Base-by-base conservation (phyloP, 92 coral and sea anemone species). In the Parazoanthus swiftii region DNA sequence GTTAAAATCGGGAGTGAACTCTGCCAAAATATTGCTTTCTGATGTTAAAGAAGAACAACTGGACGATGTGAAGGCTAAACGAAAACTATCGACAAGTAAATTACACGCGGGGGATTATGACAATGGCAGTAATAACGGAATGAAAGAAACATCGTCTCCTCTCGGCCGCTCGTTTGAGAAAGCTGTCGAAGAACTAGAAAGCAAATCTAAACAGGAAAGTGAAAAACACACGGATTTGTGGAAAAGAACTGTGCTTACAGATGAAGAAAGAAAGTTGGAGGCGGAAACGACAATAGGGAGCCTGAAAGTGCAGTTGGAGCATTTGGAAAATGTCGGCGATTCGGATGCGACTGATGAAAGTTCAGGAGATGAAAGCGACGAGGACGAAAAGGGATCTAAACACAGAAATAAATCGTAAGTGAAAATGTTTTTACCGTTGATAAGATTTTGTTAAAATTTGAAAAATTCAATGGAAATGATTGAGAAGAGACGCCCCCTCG, bases 321-420 rank as follows among this genome's bases (percentile, higher is more conserved):
- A 92, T 89, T 93, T 95, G 93, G 99, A 97, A 91, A 89, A 88
- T 82, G 94, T 97, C 91, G 93, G 94, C 85, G 99, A 97, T 89
- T 95, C 98, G 71, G 99, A 97, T 87, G 99, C 96, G 26, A 97
- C 99, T 21, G 96, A 92, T 65, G 95, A 90, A 58, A 97, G 99
- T 88, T 97, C 99, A 79, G 97, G 96, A n/a, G 98, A 94, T 39
- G 99, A 97, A 90, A 95, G 95, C 88, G 98, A 94, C 76, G 98
- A 92, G 23, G 99, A 95, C 79, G 95, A 89, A 86, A 81, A 68
- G 77, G 86, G 90, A 89, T 85, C 92, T 77, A 89, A 92, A 81
- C 90, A 86, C 18, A 88, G 90, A 6, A 92, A 86, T 65, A 89
- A 92, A 89, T 77, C 90, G 94, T 92, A 81, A 89, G 94, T 76